phyloP scores from a whole-genome alignment of 2,797 vertebrate species.

The Syndactyla subalaris region DNA sequence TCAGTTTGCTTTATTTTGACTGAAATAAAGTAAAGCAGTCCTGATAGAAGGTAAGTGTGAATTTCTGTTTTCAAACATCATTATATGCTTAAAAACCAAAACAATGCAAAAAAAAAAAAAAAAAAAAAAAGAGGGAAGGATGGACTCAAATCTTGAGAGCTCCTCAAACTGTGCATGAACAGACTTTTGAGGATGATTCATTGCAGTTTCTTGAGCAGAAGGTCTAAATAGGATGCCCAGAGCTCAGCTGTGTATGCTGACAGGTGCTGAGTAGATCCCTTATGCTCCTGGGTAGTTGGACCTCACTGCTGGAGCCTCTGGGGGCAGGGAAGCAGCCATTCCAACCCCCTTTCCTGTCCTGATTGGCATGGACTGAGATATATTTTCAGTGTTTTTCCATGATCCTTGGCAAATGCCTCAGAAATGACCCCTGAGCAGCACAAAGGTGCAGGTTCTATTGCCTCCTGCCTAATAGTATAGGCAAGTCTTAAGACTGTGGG shows the following conservation, averaged over 20 bases:
- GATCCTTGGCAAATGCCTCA: neutral
- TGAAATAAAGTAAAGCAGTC: conserved; percentile 34
- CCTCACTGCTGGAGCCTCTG: neutral
- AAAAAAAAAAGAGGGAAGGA: neutral
- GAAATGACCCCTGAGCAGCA: neutral
- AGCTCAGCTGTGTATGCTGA: neutral
- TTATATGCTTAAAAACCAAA: neutral
- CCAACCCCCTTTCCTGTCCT: neutral
- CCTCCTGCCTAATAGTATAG: neutral
- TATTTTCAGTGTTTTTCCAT: neutral
- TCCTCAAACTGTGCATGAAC: neutral
- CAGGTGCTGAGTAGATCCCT: neutral
- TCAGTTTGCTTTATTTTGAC: conserved; percentile 11
- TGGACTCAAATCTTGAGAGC: neutral
- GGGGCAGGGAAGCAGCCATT: no score
- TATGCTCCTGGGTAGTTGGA: accelerated
- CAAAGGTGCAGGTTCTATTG: neutral
- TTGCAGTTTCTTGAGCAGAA: neutral
- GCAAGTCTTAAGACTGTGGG: neutral
- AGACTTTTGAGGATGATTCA: neutral
- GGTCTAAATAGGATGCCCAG: neutral
- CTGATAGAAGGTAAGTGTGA: neutral
- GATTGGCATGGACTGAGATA: accelerated
- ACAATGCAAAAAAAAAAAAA: no score
- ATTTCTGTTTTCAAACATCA: conserved; percentile 19